Evolutionary conservation across 1,140 invertebrate species (phyloP), one percentile per base, ranked within the genome.

Genomic region (Lordiphosa mommai): DNA sequence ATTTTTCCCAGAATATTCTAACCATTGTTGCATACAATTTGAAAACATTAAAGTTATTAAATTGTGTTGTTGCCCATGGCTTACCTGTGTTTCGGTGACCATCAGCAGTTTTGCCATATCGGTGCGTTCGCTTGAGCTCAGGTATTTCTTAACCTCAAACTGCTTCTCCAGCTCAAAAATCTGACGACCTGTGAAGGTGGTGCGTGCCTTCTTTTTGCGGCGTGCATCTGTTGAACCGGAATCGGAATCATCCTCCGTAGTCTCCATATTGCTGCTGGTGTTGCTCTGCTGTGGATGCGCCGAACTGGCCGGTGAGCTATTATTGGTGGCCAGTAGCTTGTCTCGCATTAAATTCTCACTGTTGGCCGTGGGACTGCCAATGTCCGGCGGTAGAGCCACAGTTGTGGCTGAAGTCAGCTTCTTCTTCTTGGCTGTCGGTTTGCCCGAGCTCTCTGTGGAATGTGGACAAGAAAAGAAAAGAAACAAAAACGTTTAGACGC

Each of bases 151-250:
- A 49, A 96, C 91, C 90, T 98, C 97, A 88, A 98, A 98, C 90
- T 97, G 94, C 88, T 97, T 96, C 90, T 98, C 97, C 86, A 98
- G 90, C 90, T 98, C 97, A 90, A 98, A 98, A 86, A 98, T 98
- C 91, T 98, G 97, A 43, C 96, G 89, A 1, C 97, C 97, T 0
- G 97, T 98, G 91, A 98, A 98, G 0, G 97, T 98, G 9, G 97
- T 98, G 59, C 97, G 90, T 0, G 97, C 96, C 86, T 98, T 98
- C 90, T 98, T 98, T 90, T 97, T 95, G 82, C 96, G 96, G 29
- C 91, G 90, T 46, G 93, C 93, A 44, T 92, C 91, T 12, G 91
- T 91, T 32, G 91, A 91, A 12, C 92, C 90, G 17, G 91, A 91
- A 71, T 93, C 92, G 0, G 91, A 91, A 60, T 89, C 89, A 72